Conservation (phyloP, 1,140 invertebrate species). For the Cepaea nemoralis region DNA sequence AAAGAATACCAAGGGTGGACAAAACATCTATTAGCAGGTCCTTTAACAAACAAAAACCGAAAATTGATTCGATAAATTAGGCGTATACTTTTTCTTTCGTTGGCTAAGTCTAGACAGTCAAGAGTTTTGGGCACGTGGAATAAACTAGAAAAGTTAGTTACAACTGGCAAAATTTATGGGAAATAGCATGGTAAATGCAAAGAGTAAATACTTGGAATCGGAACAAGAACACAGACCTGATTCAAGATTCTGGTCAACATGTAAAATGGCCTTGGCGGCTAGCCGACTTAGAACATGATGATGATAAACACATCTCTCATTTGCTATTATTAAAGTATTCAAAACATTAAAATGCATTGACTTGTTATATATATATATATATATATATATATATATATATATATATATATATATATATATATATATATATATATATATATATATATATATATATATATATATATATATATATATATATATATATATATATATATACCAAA, state of each 20-base stretch:
- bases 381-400: background rate
- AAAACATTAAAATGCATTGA: background rate
- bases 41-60: no score
- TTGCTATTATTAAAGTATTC: background rate
- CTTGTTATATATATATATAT: background rate
- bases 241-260: background rate
- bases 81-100: no score
- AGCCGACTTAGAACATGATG: background rate
- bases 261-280: background rate
- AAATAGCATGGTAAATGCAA: no score
- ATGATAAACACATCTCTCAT: background rate
- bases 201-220: no score
- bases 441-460: background rate
- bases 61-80: no score
- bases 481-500: slow-evolving; percentile 2
- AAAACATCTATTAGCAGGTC: no score
- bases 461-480: background rate
- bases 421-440: background rate
- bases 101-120: no score
- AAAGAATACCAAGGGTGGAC: no score
- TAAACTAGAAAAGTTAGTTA: no score
- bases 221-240: background rate
- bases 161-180: no score
- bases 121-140: no score
- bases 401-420: slow-evolving; percentile 3